Conservation (phyloP, 2,113 vertebrate genomes). For the Verasper variegatus region DNA sequence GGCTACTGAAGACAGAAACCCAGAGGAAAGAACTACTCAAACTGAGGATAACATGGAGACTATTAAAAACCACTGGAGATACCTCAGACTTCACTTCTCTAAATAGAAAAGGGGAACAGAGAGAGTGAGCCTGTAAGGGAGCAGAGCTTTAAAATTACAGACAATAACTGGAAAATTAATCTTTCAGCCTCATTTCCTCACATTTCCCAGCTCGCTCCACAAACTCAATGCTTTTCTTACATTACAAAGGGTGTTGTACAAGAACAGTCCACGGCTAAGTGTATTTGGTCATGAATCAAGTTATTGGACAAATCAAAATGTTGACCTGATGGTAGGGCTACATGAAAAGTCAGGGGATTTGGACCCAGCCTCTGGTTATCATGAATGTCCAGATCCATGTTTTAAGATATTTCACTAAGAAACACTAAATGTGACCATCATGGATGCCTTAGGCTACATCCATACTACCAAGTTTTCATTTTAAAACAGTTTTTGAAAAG, state of each 20-base stretch:
- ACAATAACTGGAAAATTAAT: constrained; percentile 57
- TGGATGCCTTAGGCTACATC: no score
- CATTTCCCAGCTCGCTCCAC: background rate
- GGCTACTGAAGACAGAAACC: constrained; percentile 42
- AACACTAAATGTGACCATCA: no score
- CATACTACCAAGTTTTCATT: no score
- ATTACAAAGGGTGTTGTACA: background rate
- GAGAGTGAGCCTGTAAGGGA: background rate
- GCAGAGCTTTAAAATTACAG: constrained; percentile 33
- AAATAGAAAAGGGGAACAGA: background rate
- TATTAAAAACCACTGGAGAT: constrained; percentile 43
- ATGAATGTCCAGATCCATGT: no score
- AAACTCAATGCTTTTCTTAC: background rate
- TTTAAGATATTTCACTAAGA: no score
- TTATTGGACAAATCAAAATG: no score
- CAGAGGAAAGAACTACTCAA: constrained; percentile 61
- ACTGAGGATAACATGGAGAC: constrained; percentile 21
- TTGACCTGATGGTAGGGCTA: no score
- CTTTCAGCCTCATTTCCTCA: constrained; percentile 13
- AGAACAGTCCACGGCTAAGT: background rate
- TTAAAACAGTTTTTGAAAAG: no score
- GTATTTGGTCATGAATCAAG: no score
- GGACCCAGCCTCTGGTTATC: no score
- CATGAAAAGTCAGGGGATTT: no score
- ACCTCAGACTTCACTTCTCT: constrained; percentile 1